These are phyloP conservation scores for Galbula dea DNA, from an alignment of 2,113 vertebrate genomes.

Conservation along the genomic window DNA sequence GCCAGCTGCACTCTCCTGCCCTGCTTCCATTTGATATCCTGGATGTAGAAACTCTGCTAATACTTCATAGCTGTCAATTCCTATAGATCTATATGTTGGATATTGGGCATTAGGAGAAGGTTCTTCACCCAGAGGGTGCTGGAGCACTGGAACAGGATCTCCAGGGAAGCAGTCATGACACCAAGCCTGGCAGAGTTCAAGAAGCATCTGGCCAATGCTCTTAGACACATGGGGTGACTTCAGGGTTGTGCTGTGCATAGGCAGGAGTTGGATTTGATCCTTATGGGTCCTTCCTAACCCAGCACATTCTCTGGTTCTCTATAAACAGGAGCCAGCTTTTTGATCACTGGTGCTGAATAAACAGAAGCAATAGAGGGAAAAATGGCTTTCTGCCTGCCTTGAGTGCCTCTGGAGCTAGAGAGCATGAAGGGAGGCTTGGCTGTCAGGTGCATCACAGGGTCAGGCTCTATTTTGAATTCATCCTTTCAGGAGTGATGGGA, in stretches of 20 bases:
- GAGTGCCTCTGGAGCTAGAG: neutral
- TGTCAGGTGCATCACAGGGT: neutral
- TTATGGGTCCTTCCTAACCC: no score
- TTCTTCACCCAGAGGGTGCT: no score
- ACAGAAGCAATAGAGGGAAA: neutral
- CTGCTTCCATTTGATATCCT: neutral
- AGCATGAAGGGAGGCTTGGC: neutral
- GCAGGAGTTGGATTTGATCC: no score
- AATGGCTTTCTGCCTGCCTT: neutral
- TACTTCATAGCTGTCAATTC: neutral
- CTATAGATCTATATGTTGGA: neutral
- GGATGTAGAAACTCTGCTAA: neutral
- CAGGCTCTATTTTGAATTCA: neutral
- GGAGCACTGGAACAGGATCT: no score
- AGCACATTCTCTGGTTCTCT: neutral
- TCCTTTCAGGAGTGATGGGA: neutral
- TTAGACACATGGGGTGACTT: no score
- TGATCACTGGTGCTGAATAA: neutral
- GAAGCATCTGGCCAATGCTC: no score
- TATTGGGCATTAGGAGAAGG: no score
- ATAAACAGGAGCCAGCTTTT: neutral
- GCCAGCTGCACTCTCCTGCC: neutral
- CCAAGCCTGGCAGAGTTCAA: no score
- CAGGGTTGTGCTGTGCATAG: no score
- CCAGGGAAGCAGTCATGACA: no score